Conservation (phyloP, 2,113 vertebrate species). For the Bos indicus region DNA sequence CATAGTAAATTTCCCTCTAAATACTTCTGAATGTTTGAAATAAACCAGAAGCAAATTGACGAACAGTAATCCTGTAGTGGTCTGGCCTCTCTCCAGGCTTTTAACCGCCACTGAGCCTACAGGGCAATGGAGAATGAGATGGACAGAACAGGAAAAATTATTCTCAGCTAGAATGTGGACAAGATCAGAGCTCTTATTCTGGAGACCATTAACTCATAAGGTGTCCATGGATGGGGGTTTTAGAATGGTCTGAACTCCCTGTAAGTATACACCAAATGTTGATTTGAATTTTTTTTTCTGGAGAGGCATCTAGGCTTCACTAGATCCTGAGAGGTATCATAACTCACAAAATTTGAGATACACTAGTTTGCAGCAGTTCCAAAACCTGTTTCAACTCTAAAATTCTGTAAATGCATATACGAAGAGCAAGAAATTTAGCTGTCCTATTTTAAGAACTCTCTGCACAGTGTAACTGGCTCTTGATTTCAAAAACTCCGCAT, state of each 20-base stretch:
- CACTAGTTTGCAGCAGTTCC: background rate
- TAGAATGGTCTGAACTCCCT: background rate
- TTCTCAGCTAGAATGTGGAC: background rate
- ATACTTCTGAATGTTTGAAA: background rate
- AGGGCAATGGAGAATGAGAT: background rate
- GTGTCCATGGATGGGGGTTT: background rate
- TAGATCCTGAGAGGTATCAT: background rate
- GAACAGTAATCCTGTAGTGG: accelerated
- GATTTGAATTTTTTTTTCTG: background rate
- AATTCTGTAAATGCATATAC: background rate
- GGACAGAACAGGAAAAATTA: background rate
- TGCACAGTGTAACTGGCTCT: background rate
- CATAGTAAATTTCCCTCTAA: background rate
- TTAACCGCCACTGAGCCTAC: background rate
- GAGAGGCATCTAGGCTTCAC: background rate
- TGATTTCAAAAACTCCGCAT: background rate
- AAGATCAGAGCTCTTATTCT: background rate
- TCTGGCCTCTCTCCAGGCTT: background rate
- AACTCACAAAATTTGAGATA: background rate
- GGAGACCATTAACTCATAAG: background rate
- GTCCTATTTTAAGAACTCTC: slow-evolving; percentile 25
- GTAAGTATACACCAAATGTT: background rate
- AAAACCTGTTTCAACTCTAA: background rate
- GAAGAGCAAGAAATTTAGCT: background rate
- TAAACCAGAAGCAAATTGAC: background rate